A percentile compares a stretch with the other conserved stretches of the same genome.
These are phyloP conservation scores for Clarias magur DNA, from an alignment of 2,113 vertebrate species.

Conservation along the genomic window DNA sequence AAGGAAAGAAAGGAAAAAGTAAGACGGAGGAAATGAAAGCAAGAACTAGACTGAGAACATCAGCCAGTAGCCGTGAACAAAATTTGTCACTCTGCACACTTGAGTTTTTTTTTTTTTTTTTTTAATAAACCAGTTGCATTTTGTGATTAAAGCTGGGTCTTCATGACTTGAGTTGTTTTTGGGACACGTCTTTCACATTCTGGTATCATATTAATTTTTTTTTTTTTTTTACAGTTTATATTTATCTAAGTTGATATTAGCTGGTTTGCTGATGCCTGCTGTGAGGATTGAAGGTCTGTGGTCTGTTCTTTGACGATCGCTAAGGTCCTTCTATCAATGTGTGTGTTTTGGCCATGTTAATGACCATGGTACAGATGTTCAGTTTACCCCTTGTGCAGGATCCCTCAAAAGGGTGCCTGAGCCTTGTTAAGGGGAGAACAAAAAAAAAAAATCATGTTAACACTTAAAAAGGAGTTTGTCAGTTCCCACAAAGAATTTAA, in stretches of 20 bases:
- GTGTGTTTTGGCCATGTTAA: not conserved
- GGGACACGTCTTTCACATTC: not conserved
- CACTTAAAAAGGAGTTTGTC: not conserved
- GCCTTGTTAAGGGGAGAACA: not conserved
- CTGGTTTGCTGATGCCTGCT: not conserved
- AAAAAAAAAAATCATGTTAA: not conserved
- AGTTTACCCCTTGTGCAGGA: not conserved
- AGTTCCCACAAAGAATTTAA: conserved; percentile 33
- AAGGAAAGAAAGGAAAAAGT: conserved; percentile 1
- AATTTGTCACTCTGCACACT: not conserved
- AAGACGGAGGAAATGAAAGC: conserved; percentile 13
- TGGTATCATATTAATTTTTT: not conserved
- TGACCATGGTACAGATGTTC: not conserved
- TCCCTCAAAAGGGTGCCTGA: not conserved
- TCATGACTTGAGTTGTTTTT: not conserved
- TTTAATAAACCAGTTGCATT: too few species aligned
- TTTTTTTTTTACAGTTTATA: not conserved
- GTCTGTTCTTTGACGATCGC: not conserved
- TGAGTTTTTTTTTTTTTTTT: not conserved
- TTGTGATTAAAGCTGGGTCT: not conserved
- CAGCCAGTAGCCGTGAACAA: conserved; percentile 26
- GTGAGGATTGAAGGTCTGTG: not conserved
- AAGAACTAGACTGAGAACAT: not conserved
- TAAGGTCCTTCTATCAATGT: not conserved
- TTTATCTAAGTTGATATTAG: not conserved